Evolutionary conservation across 2,797 vertebrate genomes (phyloP), one percentile per base, ranked within the genome.

Genomic region (Zonotrichia albicollis): DNA sequence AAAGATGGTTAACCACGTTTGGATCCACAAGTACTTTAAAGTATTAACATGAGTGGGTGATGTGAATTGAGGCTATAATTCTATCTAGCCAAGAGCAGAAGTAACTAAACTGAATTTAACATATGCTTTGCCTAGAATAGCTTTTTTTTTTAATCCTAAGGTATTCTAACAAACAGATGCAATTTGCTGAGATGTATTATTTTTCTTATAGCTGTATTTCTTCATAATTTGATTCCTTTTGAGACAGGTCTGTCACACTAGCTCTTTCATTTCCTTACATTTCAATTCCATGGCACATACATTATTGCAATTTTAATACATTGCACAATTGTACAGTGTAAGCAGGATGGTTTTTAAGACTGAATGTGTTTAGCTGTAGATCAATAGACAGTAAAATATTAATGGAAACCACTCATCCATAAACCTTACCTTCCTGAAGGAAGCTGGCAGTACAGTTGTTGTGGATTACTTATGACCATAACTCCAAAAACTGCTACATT

Each of bases 331-430:
- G 23, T 34, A 51, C 60, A 60, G 50, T 50, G 48, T 90, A 77
- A 92, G 43, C 75, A 54, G 42, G 27, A 92, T 32, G 74, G 10
- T 86, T 93, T 93, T 92, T 72, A 73, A 93, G 65, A 85, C 55
- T 71, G 34, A 42, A 55, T 54, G 38, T 71, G 29, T 88, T 94
- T 89, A 93, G 48, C 72, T 89, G 4, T 32, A 81, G 78, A 95
- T 97, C 89, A 90, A 93, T 91, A 82, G 61, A 82, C 79, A 92
- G 95, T 97, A 95, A 97, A 97, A 95, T 94, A 96, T 96, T 97
- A 96, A 96, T 84, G 54, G 68, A 83, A 93, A 83, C 4, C 27
- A 89, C 30, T 86, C 26, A 94, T 76, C n/a, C 64, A 81, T 73
- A 94, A 54, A 87, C 30, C 34, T 50, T 40, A 74, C 38, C 36